Conservation (phyloP, 2,113 vertebrate genomes). For the Oceanites oceanicus region DNA sequence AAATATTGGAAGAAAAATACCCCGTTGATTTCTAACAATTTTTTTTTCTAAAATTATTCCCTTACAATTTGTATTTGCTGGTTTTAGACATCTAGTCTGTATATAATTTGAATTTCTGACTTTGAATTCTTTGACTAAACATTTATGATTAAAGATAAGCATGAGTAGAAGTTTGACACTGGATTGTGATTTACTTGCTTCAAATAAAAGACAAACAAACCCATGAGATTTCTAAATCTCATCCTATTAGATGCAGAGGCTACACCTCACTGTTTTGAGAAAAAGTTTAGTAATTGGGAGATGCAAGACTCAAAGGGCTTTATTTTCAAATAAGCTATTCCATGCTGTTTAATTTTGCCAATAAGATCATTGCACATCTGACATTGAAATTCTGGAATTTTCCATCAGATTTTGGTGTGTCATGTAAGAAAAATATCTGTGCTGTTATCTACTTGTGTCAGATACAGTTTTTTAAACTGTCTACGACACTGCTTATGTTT, state of each 20-base stretch:
- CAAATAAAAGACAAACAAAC: background rate
- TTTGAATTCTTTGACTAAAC: background rate
- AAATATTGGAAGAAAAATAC: background rate
- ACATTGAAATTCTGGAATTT: background rate
- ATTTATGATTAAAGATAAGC: background rate
- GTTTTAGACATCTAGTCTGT: background rate
- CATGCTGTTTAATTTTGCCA: background rate
- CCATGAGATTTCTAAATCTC: background rate
- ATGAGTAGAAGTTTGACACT: background rate
- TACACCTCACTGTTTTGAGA: background rate
- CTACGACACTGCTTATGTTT: background rate
- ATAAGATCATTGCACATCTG: background rate
- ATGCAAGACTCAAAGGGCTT: background rate
- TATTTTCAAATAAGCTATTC: background rate
- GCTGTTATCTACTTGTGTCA: background rate
- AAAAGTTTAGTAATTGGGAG: background rate
- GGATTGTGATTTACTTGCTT: background rate
- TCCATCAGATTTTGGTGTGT: background rate
- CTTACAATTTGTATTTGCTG: background rate
- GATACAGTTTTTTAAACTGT: background rate
- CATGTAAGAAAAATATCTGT: background rate
- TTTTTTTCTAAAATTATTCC: background rate
- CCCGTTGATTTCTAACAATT: background rate
- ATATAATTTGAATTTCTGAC: background rate
- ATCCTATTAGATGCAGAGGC: background rate